Percentiles rank a stretch among this genome's conserved stretches.
Evolutionary conservation across 2,888 invertebrate genomes (phyloP).

Genomic region (Atherix ibis): DNA sequence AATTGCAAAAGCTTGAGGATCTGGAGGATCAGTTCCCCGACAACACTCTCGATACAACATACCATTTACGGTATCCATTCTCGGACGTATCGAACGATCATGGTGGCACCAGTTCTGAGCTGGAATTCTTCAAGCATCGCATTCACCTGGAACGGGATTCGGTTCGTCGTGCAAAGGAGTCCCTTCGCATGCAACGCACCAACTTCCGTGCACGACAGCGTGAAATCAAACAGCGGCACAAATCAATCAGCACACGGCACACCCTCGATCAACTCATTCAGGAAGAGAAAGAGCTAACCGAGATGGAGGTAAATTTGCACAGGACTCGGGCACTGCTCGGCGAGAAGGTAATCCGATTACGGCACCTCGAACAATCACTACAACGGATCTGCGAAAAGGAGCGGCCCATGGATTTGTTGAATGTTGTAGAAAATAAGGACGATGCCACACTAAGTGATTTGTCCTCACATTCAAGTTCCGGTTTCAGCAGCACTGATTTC

Average conservation of each 20-base stretch:
- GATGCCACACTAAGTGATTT: slow-evolving; percentile 45
- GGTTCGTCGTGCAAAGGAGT: slow-evolving; percentile 66
- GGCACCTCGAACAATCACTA: slow-evolving; percentile 64
- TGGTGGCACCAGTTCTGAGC: slow-evolving; percentile 41
- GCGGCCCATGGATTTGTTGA: slow-evolving; percentile 23
- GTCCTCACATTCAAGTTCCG: slow-evolving; percentile 40
- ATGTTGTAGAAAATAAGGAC: slow-evolving; percentile 36
- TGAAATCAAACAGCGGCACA: slow-evolving; percentile 35
- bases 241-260: slow-evolving; percentile 20
- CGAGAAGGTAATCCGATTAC: slow-evolving; percentile 64
- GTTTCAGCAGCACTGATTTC: slow-evolving; percentile 51
- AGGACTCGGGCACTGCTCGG: slow-evolving; percentile 63
- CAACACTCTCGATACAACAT: slow-evolving; percentile 51
- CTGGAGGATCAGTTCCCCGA: slow-evolving; percentile 68
- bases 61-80: slow-evolving; percentile 67
- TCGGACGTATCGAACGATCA: slow-evolving; percentile 42
- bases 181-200: slow-evolving; percentile 48
- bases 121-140: slow-evolving; percentile 71
- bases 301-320: slow-evolving; percentile 70
- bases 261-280: slow-evolving; percentile 33
- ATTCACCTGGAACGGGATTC: slow-evolving; percentile 68
- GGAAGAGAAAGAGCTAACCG: slow-evolving; percentile 69
- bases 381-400: slow-evolving; percentile 37
- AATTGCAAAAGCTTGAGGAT: slow-evolving; percentile 65
- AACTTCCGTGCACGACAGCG: slow-evolving; percentile 49